Evolutionary conservation across 2,797 vertebrate species (phyloP).

Genomic region (Myotis pilosus): DNA sequence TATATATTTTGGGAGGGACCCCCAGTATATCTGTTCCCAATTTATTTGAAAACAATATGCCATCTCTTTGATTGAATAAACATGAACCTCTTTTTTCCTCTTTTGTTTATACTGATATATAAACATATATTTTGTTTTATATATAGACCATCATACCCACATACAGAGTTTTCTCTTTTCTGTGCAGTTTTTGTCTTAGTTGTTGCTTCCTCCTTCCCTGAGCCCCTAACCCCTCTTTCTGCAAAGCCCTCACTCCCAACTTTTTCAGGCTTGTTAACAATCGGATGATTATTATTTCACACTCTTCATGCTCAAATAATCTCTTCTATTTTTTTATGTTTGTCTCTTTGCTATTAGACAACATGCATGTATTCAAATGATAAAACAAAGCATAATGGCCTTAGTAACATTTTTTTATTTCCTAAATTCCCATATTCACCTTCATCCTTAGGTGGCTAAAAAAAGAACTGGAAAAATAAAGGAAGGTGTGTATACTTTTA

Average conservation of each 20-base stretch:
- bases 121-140: background rate
- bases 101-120: background rate
- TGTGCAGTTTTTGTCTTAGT: background rate
- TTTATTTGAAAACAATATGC: background rate
- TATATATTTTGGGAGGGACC: too few relatives aligned
- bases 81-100: background rate
- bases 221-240: fast-evolving
- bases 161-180: background rate
- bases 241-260: background rate
- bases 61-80: background rate
- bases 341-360: background rate
- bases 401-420: background rate
- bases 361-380: background rate
- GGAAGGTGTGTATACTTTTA: background rate
- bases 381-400: background rate
- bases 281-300: background rate
- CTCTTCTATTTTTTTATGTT: background rate
- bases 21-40: background rate
- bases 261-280: background rate
- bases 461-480: background rate
- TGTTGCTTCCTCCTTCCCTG: background rate
- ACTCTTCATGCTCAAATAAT: background rate
- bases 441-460: background rate
- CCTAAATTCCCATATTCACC: background rate
- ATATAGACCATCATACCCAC: too few relatives aligned